These are phyloP conservation scores for Papilio xuthus DNA, from an alignment of 1,140 invertebrate genomes.

Conservation along the genomic window DNA sequence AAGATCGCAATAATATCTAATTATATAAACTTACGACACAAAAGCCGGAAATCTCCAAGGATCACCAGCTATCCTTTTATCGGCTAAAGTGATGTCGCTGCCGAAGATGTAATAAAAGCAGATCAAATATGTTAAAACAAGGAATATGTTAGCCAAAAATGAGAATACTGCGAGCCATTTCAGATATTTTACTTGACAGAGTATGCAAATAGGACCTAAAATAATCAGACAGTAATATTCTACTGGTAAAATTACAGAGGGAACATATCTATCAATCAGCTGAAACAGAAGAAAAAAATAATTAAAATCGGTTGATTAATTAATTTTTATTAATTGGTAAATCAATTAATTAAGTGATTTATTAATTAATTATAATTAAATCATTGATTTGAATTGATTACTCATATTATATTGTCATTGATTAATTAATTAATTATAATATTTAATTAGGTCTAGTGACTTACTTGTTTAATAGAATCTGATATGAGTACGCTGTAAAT, in stretches of 20 bases:
- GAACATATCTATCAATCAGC: slow-evolving; percentile 75
- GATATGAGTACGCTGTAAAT: slow-evolving; percentile 91
- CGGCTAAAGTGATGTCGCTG: slow-evolving; percentile 70
- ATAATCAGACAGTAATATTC: slow-evolving; percentile 84
- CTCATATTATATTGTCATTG: too few relatives aligned
- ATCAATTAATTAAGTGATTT: not conserved
- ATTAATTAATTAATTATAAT: not conserved
- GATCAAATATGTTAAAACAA: slow-evolving; percentile 85
- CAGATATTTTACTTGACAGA: slow-evolving; percentile 86
- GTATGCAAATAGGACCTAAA: slow-evolving; percentile 82
- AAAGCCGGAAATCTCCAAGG: slow-evolving; percentile 70
- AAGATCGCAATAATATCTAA: not conserved
- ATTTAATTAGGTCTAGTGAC: not conserved
- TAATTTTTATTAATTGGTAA: not conserved
- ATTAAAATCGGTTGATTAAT: not conserved
- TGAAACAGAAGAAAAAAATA: slow-evolving; percentile 60
- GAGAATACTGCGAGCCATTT: slow-evolving; percentile 90
- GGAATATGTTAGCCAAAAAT: slow-evolving; percentile 85
- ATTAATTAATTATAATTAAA: not conserved
- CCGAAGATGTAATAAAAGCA: slow-evolving; percentile 89
- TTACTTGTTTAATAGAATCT: slow-evolving; percentile 82
- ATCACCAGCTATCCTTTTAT: slow-evolving; percentile 74
- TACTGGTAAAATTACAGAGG: slow-evolving; percentile 62
- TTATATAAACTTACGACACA: slow-evolving; percentile 69
- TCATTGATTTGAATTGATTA: not conserved